phyloP scores from a whole-genome alignment of 2,888 invertebrate genomes.

The Ariolimax columbianus region DNA sequence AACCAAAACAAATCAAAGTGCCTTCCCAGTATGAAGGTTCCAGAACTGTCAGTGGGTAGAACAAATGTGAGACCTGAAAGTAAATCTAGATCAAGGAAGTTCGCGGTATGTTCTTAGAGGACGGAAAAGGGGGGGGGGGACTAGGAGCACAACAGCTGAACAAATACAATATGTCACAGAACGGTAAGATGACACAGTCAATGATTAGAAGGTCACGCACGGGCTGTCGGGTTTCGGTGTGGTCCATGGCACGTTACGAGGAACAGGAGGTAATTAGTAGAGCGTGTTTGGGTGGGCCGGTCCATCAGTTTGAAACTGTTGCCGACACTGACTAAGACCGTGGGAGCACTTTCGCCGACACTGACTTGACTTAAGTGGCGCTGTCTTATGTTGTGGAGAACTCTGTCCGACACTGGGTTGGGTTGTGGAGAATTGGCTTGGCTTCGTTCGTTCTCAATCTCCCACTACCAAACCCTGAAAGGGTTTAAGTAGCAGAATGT shows the following conservation, averaged over 20 bases:
- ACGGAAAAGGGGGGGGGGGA: not conserved
- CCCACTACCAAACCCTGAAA: too few relatives aligned
- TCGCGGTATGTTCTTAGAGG: too few relatives aligned
- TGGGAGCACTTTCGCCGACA: too few relatives aligned
- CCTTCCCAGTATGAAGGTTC: too few relatives aligned
- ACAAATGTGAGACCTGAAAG: too few relatives aligned
- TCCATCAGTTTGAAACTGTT: not conserved
- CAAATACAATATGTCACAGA: not conserved
- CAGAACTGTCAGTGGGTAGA: too few relatives aligned
- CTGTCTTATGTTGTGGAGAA: not conserved
- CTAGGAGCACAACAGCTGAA: not conserved
- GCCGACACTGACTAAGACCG: not conserved
- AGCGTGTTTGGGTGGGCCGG: not conserved
- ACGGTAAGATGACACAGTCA: not conserved
- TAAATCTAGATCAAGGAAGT: too few relatives aligned
- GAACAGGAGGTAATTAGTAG: not conserved
- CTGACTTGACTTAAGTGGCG: not conserved
- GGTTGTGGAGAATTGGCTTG: not conserved
- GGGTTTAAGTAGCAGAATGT: too few relatives aligned
- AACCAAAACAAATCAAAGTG: too few relatives aligned
- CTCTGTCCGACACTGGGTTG: not conserved
- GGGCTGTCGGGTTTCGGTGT: not conserved
- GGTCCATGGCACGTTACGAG: not conserved
- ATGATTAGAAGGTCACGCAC: not conserved
- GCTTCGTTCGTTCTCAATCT: too few relatives aligned